Evolutionary conservation across 2,888 invertebrate species (phyloP), one percentile per base, ranked within the genome.

Genomic region (Pachymerium ferrugineum): DNA sequence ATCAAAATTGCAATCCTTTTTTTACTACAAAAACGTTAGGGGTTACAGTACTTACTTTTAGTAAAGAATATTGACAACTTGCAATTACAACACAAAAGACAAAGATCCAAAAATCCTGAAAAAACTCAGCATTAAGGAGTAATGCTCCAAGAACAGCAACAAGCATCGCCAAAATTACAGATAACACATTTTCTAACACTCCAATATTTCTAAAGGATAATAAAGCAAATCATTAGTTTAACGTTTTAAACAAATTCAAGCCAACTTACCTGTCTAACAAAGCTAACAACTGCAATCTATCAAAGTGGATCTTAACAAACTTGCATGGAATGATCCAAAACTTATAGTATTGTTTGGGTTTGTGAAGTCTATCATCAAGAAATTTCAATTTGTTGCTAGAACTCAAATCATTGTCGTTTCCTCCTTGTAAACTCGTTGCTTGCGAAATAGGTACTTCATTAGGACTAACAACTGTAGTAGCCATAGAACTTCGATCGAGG

Each of bases 21-120:
- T 12, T 28, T 16, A 14, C 25, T 19, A 71, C 6, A 35, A 70
- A 1, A 14, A n/a, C n/a, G 12, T 3, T 12, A 33, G 29, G 6
- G 2, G n/a, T 38, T 3, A 42, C 10, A 14, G 2, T n/a, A 8
- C 77, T 77, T 76, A 82, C 82, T 79, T 97, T 98, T 77, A 97
- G 84, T 77, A 98, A 85, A 0, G 96, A 97, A 83, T 98, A 99
- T 83, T 99, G 99, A 80, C 97, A 95, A 16, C 96, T 92, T 0
- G 98, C 98, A 79, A 97, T 94, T n/a, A 97, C 93, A 79, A 97
- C 92, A 84, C 97, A 97, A 83, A 99, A 95, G 80, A 96, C 86
- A 82, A 98, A 93, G 16, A 97, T 93, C 79, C 90, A 91, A 73
- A 97, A 88, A 82, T 99, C 98, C 79, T 89, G 89, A 84, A 94